Percentiles rank a stretch among this genome's conserved stretches.
phyloP scores from a whole-genome alignment of 2,797 vertebrate species.

The Sebastes iracundus region DNA sequence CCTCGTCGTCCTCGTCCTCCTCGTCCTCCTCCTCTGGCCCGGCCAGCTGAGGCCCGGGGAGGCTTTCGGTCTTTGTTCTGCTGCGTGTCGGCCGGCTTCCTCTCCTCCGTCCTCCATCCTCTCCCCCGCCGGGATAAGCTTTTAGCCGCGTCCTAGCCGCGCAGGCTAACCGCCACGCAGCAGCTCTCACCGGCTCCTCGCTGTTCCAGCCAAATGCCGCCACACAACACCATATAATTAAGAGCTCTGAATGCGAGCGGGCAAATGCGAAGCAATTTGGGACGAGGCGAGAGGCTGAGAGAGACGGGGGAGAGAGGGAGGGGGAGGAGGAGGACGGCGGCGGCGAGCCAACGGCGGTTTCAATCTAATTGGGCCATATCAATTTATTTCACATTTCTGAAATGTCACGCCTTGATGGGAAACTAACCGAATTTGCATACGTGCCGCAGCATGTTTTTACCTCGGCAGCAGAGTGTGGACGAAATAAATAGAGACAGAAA shows the following conservation, averaged over 20 bases:
- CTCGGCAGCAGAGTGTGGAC: constrained; percentile 31
- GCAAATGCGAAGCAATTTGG: constrained; percentile 70
- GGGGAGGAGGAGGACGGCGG: background rate
- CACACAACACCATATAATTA: constrained; percentile 70
- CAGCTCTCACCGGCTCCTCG: constrained; percentile 54
- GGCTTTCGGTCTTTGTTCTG: constrained; percentile 41
- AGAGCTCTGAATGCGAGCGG: constrained; percentile 53
- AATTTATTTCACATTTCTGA: constrained; percentile 76
- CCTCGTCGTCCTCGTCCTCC: no score
- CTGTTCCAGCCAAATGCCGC: constrained; percentile 72
- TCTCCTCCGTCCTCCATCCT: constrained; percentile 17
- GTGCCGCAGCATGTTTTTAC: constrained; percentile 38
- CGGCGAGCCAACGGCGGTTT: constrained; percentile 26
- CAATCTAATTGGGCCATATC: constrained; percentile 69
- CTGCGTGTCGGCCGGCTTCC: constrained; percentile 3
- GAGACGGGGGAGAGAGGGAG: constrained; percentile 18
- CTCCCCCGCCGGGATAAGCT: constrained; percentile 65
- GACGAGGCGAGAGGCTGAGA: constrained; percentile 50
- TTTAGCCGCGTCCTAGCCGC: constrained; percentile 65
- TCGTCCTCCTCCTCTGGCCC: background rate
- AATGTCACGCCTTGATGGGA: constrained; percentile 69
- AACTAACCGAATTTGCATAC: constrained; percentile 65
- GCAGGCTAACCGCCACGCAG: constrained; percentile 47
- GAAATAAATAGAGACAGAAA: constrained; percentile 55
- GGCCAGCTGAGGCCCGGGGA: constrained; percentile 8